Conservation (phyloP, 2,888 invertebrate species). For the Eurytoma adleriae region DNA sequence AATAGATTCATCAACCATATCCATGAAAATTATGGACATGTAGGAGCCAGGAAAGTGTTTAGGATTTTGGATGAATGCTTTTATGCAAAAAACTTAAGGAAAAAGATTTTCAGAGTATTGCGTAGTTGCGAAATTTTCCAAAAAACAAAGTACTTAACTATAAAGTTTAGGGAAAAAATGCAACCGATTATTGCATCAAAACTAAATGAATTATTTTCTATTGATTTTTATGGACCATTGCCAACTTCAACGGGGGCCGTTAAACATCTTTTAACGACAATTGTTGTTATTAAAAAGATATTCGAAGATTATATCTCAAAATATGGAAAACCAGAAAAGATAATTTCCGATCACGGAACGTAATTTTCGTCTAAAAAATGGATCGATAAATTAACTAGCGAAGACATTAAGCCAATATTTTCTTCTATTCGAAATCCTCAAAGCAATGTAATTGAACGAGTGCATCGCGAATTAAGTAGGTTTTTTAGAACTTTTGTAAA, state of each 20-base stretch:
- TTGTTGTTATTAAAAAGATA: neutral
- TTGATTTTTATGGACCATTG: neutral
- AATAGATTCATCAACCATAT: conserved; percentile 4
- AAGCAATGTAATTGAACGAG: neutral
- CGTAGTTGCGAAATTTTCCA: conserved; percentile 50
- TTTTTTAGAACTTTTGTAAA: no score
- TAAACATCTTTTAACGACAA: neutral
- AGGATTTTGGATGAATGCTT: conserved; percentile 41
- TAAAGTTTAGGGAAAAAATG: neutral
- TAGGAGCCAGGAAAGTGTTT: conserved; percentile 39
- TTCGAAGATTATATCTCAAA: neutral
- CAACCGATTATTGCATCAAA: neutral
- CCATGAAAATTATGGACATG: conserved; percentile 42
- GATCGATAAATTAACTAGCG: neutral
- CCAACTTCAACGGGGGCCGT: neutral
- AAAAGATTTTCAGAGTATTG: neutral
- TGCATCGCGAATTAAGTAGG: neutral
- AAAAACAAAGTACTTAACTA: conserved; percentile 31
- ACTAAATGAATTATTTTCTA: neutral
- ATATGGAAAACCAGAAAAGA: neutral
- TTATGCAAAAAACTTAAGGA: conserved; percentile 8
- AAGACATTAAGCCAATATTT: neutral
- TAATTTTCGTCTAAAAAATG: neutral
- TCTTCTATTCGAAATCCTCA: neutral
- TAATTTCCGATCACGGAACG: no score